Evolutionary conservation across 2,888 invertebrate species (phyloP).

Genomic region (Drosophila neutralis): DNA sequence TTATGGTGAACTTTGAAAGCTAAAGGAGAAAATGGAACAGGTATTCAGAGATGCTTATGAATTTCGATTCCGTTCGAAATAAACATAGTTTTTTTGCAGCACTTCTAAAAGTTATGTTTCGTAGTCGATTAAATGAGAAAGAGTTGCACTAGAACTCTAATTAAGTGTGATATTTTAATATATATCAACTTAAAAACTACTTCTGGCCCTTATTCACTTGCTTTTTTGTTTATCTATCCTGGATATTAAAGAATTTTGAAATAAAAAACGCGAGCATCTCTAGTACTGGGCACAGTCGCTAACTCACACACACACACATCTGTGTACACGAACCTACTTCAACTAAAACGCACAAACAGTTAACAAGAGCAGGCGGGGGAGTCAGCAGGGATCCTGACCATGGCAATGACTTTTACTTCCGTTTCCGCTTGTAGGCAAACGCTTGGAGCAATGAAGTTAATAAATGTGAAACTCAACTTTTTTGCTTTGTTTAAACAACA

Average conservation of each 20-base stretch:
- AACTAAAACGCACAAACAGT: conserved; percentile 1
- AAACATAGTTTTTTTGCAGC: neutral
- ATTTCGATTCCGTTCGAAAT: neutral
- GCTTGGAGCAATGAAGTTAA: conserved; percentile 58
- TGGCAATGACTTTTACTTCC: conserved; percentile 51
- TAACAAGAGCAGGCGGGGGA: neutral
- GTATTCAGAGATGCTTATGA: neutral
- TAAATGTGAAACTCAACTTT: conserved; percentile 52
- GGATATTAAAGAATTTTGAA: neutral
- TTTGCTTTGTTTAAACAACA: conserved; percentile 57
- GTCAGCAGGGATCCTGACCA: conserved; percentile 22
- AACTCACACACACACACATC: neutral
- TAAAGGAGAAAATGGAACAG: neutral
- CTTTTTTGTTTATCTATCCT: too few species aligned
- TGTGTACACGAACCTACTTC: neutral
- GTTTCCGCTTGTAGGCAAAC: conserved; percentile 48
- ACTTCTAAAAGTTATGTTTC: neutral
- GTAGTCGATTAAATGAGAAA: neutral
- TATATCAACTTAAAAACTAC: neutral
- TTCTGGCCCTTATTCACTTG: neutral
- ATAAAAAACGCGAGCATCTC: conserved; percentile 2
- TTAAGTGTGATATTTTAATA: neutral
- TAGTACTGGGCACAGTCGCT: neutral
- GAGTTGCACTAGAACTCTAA: neutral
- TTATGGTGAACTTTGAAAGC: neutral